phyloP scores from a whole-genome alignment of 2,888 invertebrate species.

The Dermolepida albohirtum region DNA sequence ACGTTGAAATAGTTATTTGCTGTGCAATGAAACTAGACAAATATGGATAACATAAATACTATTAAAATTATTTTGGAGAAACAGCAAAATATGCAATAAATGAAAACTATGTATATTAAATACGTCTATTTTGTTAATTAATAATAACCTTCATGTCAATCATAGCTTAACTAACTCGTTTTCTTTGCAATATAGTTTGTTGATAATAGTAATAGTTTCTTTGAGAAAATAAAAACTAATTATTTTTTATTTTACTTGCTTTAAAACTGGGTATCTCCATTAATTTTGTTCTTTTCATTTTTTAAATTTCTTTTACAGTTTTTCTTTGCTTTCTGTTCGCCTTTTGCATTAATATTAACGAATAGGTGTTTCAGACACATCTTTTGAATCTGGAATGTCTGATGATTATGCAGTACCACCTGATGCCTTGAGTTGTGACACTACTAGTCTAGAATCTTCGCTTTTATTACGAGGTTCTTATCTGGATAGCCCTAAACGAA shows the following conservation, averaged over 20 bases:
- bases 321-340: conserved; percentile 48
- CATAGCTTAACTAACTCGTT: no score
- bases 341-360: conserved; percentile 57
- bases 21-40: no score
- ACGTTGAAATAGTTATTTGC: no score
- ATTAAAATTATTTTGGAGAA: no score
- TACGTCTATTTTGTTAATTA: no score
- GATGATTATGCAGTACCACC: conserved; percentile 98
- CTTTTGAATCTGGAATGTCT: conserved; percentile 93
- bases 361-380: conserved; percentile 80
- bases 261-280: conserved; percentile 35
- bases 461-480: conserved; percentile 74
- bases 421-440: conserved; percentile 87
- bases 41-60: no score
- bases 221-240: no score
- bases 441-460: conserved; percentile 81
- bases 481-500: conserved; percentile 71
- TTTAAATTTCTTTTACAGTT: conserved; percentile 49
- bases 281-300: conserved; percentile 33
- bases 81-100: no score
- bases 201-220: no score
- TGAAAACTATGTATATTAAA: no score
- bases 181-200: no score
- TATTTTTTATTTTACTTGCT: not conserved
- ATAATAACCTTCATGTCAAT: no score